phyloP scores from a whole-genome alignment of 1,140 invertebrate genomes.

The Forficula auricularia region DNA sequence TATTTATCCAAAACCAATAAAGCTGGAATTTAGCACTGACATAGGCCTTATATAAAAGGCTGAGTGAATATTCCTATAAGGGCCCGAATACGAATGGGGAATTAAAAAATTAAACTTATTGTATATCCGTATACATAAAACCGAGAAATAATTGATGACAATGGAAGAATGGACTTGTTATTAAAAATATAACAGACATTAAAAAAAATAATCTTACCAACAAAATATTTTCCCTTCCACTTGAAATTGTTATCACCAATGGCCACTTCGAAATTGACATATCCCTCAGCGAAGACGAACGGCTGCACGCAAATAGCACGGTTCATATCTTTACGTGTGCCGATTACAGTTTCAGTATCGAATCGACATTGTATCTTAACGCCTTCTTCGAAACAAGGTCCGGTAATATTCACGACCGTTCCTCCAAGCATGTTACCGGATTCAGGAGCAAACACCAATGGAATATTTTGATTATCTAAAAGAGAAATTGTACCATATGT shows the following conservation, averaged over 20 bases:
- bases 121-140: too few relatives aligned
- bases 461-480: conserved; percentile 57
- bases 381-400: conserved; percentile 65
- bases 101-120: too few relatives aligned
- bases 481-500: conserved; percentile 12
- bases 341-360: conserved; percentile 51
- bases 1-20: too few relatives aligned
- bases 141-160: too few relatives aligned
- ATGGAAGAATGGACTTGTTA: too few relatives aligned
- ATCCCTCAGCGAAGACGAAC: conserved; percentile 73
- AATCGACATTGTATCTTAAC: conserved; percentile 64
- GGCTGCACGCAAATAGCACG: conserved; percentile 79
- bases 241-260: conserved; percentile 66
- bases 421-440: conserved; percentile 91
- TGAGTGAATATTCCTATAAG: too few relatives aligned
- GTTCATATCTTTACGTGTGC: conserved; percentile 57
- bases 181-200: too few relatives aligned
- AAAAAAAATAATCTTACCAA: conserved; percentile 41
- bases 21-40: too few relatives aligned
- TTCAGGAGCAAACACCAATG: conserved; percentile 75
- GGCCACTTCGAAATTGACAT: conserved; percentile 71
- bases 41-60: too few relatives aligned
- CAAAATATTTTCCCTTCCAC: conserved; percentile 83
- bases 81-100: too few relatives aligned
- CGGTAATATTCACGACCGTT: conserved; percentile 85